These are phyloP conservation scores for Takifugu flavidus DNA, from an alignment of 2,113 vertebrate genomes.

Conservation along the genomic window DNA sequence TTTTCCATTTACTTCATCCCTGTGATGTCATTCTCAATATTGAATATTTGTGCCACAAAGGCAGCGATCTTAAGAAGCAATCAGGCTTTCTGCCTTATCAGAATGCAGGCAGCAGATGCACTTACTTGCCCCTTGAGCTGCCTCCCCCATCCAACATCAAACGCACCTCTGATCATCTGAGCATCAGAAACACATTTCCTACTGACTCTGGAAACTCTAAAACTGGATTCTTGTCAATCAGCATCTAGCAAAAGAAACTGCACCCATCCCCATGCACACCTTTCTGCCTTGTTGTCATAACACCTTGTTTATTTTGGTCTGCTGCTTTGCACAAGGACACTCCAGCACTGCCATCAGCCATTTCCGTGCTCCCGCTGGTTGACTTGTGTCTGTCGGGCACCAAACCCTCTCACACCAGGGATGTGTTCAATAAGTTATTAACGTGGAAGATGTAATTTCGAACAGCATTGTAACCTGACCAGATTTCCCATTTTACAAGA, in stretches of 20 bases:
- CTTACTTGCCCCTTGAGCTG: constrained; percentile 24
- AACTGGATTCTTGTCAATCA: constrained; percentile 27
- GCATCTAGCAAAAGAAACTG: constrained; percentile 3
- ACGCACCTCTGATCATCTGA: constrained; percentile 27
- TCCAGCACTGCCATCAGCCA: not conserved
- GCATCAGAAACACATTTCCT: constrained; percentile 24
- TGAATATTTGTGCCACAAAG: not conserved
- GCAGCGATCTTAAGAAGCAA: not conserved
- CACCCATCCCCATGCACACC: constrained; percentile 1
- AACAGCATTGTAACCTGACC: not conserved
- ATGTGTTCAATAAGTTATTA: not conserved
- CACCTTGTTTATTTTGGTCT: not conserved
- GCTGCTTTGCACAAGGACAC: constrained; percentile 8
- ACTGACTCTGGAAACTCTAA: not conserved
- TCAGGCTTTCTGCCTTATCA: constrained; percentile 24
- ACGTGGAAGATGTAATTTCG: too few relatives aligned
- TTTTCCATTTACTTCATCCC: too few relatives aligned
- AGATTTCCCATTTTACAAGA: not conserved
- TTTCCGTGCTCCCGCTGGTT: not conserved
- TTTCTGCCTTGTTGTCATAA: not conserved
- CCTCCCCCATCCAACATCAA: constrained; percentile 30
- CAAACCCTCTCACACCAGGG: not conserved
- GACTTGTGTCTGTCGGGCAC: not conserved
- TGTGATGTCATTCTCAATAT: not conserved
- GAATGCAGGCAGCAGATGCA: constrained; percentile 31